phyloP scores from a whole-genome alignment of 2,888 invertebrate species.

The Eristalis tenax region DNA sequence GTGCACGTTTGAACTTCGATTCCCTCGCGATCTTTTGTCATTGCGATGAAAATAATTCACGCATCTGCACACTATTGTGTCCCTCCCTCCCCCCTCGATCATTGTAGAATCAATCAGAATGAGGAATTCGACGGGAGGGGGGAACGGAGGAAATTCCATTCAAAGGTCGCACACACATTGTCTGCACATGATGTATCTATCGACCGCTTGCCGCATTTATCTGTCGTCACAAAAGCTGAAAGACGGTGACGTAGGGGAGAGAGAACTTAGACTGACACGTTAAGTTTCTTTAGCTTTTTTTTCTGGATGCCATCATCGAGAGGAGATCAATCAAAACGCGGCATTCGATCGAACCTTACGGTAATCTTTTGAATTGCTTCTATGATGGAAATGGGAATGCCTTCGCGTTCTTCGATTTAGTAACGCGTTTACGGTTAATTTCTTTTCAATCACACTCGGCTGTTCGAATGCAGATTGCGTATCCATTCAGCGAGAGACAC shows the following conservation, averaged over 20 bases:
- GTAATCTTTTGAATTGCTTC: constrained; percentile 14
- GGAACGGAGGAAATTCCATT: constrained; percentile 51
- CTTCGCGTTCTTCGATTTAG: constrained; percentile 21
- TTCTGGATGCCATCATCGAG: background rate
- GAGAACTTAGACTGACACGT: background rate
- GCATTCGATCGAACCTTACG: constrained; percentile 52
- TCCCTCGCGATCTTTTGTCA: constrained; percentile 56
- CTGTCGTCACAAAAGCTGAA: background rate
- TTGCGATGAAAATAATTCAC: constrained; percentile 35
- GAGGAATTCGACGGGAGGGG: background rate
- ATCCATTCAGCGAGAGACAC: constrained; percentile 19
- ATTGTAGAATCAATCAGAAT: background rate
- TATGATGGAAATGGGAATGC: constrained; percentile 24
- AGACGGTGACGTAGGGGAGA: background rate
- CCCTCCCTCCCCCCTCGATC: background rate
- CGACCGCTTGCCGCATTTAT: background rate
- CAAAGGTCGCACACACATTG: constrained; percentile 47
- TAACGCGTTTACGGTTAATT: constrained; percentile 54
- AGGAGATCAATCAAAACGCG: constrained; percentile 61
- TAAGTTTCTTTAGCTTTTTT: background rate
- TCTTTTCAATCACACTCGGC: constrained; percentile 40
- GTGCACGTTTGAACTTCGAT: constrained; percentile 53
- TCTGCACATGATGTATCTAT: background rate
- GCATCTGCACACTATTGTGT: background rate
- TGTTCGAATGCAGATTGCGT: constrained; percentile 52